These are phyloP conservation scores for Philereme transversata DNA, from an alignment of 2,888 invertebrate genomes.

Conservation along the genomic window DNA sequence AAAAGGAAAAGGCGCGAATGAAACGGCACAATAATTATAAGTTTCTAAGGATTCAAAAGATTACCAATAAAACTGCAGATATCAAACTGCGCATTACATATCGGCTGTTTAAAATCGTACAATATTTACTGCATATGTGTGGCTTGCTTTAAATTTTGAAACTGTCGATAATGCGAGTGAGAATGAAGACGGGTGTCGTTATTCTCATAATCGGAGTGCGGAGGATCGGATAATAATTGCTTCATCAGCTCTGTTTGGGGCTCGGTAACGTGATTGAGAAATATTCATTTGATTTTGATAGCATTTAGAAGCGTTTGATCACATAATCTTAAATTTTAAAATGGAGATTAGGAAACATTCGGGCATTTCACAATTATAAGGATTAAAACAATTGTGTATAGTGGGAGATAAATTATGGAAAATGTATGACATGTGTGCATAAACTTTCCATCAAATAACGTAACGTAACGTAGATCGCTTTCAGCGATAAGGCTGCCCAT, in stretches of 20 bases:
- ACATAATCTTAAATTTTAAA: neutral
- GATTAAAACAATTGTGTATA: too few species aligned
- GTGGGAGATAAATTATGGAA: too few species aligned
- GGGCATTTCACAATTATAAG: too few species aligned
- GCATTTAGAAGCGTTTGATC: conserved; percentile 11
- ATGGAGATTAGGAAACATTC: neutral
- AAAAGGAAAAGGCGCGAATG: too few species aligned
- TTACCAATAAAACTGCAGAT: neutral
- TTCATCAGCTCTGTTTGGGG: conserved; percentile 27
- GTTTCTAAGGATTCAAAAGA: too few species aligned
- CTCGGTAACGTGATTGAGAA: conserved; percentile 12
- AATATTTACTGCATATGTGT: neutral
- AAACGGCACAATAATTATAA: too few species aligned
- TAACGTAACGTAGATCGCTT: too few species aligned
- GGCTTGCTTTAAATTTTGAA: conserved; percentile 1
- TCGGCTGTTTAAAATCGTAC: neutral
- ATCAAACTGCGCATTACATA: conserved; percentile 1
- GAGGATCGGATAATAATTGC: conserved; percentile 30
- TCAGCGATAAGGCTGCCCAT: too few species aligned
- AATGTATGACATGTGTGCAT: too few species aligned
- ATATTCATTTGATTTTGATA: conserved; percentile 17
- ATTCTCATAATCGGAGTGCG: conserved; percentile 18
- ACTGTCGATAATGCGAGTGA: conserved; percentile 18
- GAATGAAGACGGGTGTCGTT: conserved; percentile 19
- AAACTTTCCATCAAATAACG: too few species aligned